These are phyloP conservation scores for Jordanella pulchra DNA, from an alignment of 2,797 vertebrate species.

Conservation along the genomic window DNA sequence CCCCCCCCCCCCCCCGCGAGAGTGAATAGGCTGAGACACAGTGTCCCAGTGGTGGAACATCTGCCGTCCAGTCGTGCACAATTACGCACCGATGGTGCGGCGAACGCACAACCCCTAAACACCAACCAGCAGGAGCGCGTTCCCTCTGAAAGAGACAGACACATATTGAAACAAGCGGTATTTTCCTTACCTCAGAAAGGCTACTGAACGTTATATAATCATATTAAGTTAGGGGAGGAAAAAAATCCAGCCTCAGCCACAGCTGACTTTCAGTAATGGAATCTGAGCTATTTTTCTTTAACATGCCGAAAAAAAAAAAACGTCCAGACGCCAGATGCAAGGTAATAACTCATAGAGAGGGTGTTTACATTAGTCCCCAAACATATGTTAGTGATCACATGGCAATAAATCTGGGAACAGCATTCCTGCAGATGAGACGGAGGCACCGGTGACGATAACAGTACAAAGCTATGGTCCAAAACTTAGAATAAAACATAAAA, in stretches of 20 bases:
- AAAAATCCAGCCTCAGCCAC: slow-evolving; percentile 2
- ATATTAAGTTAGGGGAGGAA: neutral
- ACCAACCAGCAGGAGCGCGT: slow-evolving; percentile 57
- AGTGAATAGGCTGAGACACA: slow-evolving; percentile 63
- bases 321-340: slow-evolving; percentile 9
- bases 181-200: slow-evolving; percentile 3
- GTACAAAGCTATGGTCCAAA: neutral
- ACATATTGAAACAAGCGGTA: slow-evolving; percentile 26
- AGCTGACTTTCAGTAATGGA: neutral
- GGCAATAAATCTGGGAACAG: slow-evolving; percentile 28
- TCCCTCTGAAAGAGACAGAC: slow-evolving; percentile 29
- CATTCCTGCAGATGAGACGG: neutral
- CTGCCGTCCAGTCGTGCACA: slow-evolving; percentile 72
- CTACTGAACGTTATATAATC: slow-evolving; percentile 20
- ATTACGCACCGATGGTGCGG: slow-evolving; percentile 66
- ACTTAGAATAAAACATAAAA: neutral
- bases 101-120: slow-evolving; percentile 42
- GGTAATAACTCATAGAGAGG: slow-evolving; percentile 11
- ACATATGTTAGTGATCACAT: slow-evolving; percentile 34
- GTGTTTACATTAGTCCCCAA: slow-evolving; percentile 38
- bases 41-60: slow-evolving; percentile 70
- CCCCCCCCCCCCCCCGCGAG: no score
- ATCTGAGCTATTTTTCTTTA: neutral
- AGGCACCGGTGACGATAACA: neutral
- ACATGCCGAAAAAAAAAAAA: neutral